Conservation (phyloP, 2,797 vertebrate species). For the Microtus californicus region DNA sequence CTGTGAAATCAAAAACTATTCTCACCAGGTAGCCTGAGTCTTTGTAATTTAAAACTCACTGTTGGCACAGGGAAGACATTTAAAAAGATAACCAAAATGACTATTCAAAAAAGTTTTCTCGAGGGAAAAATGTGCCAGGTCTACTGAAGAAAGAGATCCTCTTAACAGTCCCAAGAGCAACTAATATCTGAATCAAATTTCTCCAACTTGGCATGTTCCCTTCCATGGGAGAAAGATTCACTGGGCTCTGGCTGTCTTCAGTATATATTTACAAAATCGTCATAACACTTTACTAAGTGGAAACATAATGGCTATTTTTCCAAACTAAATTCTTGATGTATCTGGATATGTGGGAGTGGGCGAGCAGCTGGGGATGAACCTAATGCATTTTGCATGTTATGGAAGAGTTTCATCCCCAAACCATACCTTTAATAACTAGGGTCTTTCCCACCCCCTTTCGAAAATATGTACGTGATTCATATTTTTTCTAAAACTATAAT, state of each 20-base stretch:
- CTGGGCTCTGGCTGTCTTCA: neutral
- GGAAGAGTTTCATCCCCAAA: neutral
- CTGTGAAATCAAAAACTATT: neutral
- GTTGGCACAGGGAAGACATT: neutral
- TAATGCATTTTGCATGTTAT: neutral
- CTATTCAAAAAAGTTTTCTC: constrained; percentile 1
- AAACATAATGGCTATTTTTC: constrained; percentile 12
- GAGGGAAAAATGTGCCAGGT: neutral
- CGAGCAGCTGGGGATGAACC: neutral
- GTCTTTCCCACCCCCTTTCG: neutral
- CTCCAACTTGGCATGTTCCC: neutral
- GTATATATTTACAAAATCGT: constrained; percentile 25
- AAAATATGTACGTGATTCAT: constrained; percentile 25
- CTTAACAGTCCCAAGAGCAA: neutral
- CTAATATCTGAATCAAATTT: constrained; percentile 13
- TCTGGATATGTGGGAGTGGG: neutral
- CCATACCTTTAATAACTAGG: neutral
- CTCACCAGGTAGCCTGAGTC: neutral
- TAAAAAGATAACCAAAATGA: neutral
- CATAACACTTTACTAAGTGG: neutral
- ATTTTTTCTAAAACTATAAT: constrained; percentile 33
- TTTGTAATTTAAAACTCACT: constrained; percentile 45
- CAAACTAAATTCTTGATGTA: constrained; percentile 40
- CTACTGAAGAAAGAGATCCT: neutral
- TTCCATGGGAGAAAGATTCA: neutral